These are phyloP conservation scores for Callipepla squamata DNA, from an alignment of 2,113 vertebrate species.

Conservation along the genomic window DNA sequence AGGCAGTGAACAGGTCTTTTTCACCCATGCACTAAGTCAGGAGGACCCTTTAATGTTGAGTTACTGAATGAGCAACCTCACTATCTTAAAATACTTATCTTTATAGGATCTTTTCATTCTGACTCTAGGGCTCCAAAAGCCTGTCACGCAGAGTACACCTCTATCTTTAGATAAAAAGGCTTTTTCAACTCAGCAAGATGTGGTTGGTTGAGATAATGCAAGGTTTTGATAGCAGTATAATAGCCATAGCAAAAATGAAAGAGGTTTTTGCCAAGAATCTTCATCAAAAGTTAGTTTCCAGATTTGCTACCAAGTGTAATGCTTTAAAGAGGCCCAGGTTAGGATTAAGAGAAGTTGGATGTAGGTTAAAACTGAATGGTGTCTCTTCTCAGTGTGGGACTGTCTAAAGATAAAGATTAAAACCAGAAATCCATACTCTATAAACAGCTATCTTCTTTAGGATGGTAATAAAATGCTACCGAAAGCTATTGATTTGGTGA, in stretches of 20 bases:
- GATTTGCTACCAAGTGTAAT: neutral
- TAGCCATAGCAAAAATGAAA: conserved; percentile 5
- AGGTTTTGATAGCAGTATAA: conserved; percentile 12
- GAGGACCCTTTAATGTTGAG: neutral
- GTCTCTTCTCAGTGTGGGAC: neutral
- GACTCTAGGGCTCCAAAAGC: neutral
- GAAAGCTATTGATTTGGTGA: neutral
- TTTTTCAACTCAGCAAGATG: conserved; percentile 48
- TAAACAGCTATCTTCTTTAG: neutral
- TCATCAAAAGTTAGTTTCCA: neutral
- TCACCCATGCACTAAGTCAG: neutral
- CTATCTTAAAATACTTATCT: neutral
- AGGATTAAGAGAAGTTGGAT: neutral
- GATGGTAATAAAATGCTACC: neutral
- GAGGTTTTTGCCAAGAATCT: neutral
- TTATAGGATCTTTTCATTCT: conserved; percentile 31
- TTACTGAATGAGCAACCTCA: neutral
- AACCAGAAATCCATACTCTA: neutral
- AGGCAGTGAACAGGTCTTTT: neutral
- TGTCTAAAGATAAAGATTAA: neutral
- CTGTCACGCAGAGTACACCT: neutral
- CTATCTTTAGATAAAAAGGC: conserved; percentile 47
- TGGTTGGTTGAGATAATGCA: conserved; percentile 15
- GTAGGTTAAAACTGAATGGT: neutral
- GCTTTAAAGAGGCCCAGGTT: neutral